These are phyloP conservation scores for Drosophila elegans DNA, from an alignment of 1,140 invertebrate species.

Conservation along the genomic window DNA sequence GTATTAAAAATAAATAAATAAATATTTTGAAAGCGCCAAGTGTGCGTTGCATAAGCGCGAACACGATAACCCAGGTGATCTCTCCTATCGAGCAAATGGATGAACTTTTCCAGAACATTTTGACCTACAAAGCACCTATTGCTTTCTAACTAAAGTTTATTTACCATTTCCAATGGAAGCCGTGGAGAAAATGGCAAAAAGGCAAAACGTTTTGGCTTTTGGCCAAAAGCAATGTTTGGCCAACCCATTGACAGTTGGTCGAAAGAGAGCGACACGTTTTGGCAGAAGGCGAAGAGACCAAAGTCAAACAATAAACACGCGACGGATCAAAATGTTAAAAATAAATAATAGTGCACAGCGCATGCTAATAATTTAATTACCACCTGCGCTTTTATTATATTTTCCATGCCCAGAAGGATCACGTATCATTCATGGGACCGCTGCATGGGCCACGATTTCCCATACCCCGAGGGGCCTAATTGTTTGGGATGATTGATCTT, in stretches of 20 bases:
- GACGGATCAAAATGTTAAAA: constrained; percentile 38
- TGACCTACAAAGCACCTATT: constrained; percentile 10
- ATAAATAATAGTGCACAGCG: constrained; percentile 30
- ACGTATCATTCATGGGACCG: constrained; percentile 28
- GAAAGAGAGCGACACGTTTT: constrained; percentile 34
- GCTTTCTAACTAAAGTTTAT: not conserved
- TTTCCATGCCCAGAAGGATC: constrained; percentile 37
- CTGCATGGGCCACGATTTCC: constrained; percentile 41
- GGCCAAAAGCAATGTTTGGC: constrained; percentile 44
- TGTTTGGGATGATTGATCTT: constrained; percentile 2
- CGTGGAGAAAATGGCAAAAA: constrained; percentile 1
- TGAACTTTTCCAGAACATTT: not conserved
- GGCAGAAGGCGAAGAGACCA: constrained; percentile 12
- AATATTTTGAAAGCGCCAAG: constrained; percentile 2
- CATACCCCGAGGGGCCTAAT: constrained; percentile 24
- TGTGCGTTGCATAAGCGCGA: constrained; percentile 27
- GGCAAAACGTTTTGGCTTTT: constrained; percentile 25
- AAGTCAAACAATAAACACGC: constrained; percentile 43
- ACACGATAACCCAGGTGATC: constrained; percentile 44
- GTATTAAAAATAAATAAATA: constrained; percentile 6
- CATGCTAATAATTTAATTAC: constrained; percentile 48
- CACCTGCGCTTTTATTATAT: constrained; percentile 17
- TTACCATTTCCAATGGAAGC: constrained; percentile 26
- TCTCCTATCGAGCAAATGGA: not conserved
- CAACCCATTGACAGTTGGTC: constrained; percentile 34